These are phyloP conservation scores for Oplegnathus fasciatus DNA, from an alignment of 2,113 vertebrate genomes.

Conservation along the genomic window DNA sequence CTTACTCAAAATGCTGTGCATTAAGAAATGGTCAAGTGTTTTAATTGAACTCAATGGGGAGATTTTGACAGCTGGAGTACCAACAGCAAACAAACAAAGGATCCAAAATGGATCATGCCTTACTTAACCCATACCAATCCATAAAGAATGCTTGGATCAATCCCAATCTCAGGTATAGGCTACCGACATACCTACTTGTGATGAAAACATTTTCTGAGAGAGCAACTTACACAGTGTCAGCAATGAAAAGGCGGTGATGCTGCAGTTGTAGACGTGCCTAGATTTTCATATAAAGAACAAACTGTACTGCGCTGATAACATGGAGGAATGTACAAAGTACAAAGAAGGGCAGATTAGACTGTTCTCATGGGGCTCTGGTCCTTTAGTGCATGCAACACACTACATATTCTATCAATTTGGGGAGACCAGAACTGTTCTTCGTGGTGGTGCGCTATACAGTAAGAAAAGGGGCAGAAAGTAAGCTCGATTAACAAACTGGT, in stretches of 20 bases:
- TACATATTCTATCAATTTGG: constrained; percentile 23
- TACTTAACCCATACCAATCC: not conserved
- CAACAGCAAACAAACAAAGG: not conserved
- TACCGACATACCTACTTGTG: not conserved
- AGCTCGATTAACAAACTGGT: constrained; percentile 31
- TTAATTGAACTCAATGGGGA: constrained; percentile 11
- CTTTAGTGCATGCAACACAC: constrained; percentile 6
- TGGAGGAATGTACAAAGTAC: not conserved
- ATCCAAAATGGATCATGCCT: not conserved
- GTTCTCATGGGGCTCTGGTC: constrained; percentile 16
- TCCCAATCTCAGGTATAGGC: not conserved
- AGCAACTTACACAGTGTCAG: not conserved
- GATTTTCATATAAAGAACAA: constrained; percentile 29
- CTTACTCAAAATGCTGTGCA: not conserved
- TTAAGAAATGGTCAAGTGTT: constrained; percentile 16
- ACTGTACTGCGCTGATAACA: constrained; percentile 31
- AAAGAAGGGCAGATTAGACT: constrained; percentile 25
- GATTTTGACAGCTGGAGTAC: not conserved
- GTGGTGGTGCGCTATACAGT: not conserved
- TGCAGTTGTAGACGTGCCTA: not conserved
- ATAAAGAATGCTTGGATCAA: constrained; percentile 1
- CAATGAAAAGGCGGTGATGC: constrained; percentile 23
- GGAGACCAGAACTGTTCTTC: constrained; percentile 17
- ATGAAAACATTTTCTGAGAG: not conserved
- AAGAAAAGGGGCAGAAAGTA: constrained; percentile 17